Evolutionary conservation across 2,888 invertebrate genomes (phyloP), one percentile per base, ranked within the genome.

Genomic region (Phytoseiulus persimilis): DNA sequence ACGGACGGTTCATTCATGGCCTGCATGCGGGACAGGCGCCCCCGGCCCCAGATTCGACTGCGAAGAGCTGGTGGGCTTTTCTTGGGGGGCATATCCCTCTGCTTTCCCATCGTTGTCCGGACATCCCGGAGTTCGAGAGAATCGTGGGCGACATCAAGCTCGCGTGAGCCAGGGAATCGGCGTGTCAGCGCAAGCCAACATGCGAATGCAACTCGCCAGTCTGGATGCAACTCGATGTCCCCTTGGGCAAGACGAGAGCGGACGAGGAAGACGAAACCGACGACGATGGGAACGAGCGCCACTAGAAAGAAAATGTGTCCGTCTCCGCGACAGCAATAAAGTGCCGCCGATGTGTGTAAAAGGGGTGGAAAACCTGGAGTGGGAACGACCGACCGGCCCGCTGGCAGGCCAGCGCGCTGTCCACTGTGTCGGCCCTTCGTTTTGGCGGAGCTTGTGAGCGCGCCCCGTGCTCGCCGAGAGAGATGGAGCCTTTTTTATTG

Each of bases 401-500:
- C 14, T 23, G 9, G 28, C 65, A 2, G 18, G 65, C 65, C 2
- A 65, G 28, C 65, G 65, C 11, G 18, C 65, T 65, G 65, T 65
- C 65, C 65, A 65, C 65, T 18, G 65, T 11, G 65, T 65, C 65
- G 65, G 65, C 65, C 23, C 65, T 65, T 65, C 65, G 65, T 65
- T 65, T 65, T 65, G 65, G 65, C 65, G 65, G 65, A 65, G 65
- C 65, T 65, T 65, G 65, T 14, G 28, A 65, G 65, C 28, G 65
- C 65, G 65, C 65, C 11, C 65, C 65, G n/a, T n/a, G n/a, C n/a
- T n/a, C 1, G 28, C 65, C 65, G 65, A 65, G 65, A 23, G 65
- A 65, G 65, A 65, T 65, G 65, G 65, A 65, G 65, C 87, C 39
- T 87, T 87, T 87, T 87, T 87, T 87, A 87, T 87, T 87, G 87